A percentile compares a stretch with the other conserved stretches of the same genome.
These are phyloP conservation scores for Artibeus lituratus DNA, from an alignment of 2,797 vertebrate genomes.

Conservation along the genomic window DNA sequence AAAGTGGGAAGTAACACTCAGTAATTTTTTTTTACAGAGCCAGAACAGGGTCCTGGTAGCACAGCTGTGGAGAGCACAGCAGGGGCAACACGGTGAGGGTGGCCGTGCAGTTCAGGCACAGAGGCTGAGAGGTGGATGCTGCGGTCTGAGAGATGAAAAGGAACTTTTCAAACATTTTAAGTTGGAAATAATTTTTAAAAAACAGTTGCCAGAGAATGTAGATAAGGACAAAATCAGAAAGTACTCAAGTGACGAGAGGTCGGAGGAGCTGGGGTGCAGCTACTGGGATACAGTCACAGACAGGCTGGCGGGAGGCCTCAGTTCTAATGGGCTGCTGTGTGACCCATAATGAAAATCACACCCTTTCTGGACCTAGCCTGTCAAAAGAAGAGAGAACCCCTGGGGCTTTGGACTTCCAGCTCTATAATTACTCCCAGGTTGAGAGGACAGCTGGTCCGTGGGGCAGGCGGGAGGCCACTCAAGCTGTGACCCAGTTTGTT, in stretches of 20 bases:
- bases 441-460: neutral
- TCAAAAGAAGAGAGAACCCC: neutral
- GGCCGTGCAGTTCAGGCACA: accelerated
- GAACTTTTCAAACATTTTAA: neutral
- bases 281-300: accelerated
- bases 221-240: neutral
- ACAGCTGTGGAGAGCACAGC: neutral
- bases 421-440: conserved; percentile 21
- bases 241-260: neutral
- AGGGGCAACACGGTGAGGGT: neutral
- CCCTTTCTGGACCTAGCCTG: neutral
- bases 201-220: accelerated
- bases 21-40: neutral
- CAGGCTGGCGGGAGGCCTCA: neutral
- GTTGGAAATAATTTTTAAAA: neutral
- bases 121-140: neutral
- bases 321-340: neutral
- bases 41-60: neutral
- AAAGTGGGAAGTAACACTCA: neutral
- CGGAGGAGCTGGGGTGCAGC: neutral
- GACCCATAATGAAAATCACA: neutral
- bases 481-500: conserved; percentile 45
- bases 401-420: neutral
- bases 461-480: neutral
- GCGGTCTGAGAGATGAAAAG: neutral